phyloP scores from a whole-genome alignment of 2,113 vertebrate genomes.

The Pyxicephalus adspersus region DNA sequence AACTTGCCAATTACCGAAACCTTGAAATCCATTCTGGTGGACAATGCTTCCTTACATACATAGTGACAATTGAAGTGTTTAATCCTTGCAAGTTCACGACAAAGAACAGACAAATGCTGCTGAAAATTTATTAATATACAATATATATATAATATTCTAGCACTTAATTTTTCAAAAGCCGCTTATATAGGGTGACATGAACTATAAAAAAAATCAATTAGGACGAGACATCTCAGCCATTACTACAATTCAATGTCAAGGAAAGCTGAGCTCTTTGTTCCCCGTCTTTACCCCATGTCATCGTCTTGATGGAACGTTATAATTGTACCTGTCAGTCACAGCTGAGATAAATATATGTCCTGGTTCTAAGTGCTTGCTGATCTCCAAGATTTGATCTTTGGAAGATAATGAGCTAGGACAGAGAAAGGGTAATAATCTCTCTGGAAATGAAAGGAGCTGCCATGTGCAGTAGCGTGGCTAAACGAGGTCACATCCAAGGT shows the following conservation, averaged over 20 bases:
- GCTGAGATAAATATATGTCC: constrained; percentile 9
- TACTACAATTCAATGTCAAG: background rate
- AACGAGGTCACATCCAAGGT: background rate
- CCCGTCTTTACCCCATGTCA: background rate
- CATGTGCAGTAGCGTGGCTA: background rate
- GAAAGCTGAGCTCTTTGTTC: background rate
- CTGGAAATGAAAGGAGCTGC: background rate
- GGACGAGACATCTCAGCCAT: background rate
- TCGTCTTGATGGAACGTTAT: background rate
- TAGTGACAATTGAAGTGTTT: no score
- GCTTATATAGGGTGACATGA: background rate
- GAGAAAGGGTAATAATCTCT: constrained; percentile 1
- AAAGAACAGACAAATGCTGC: no score
- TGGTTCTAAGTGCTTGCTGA: background rate
- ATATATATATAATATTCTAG: no score
- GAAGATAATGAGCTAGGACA: constrained; percentile 25
- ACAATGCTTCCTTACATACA: no score
- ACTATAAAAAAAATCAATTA: constrained; percentile 5
- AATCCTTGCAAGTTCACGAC: no score
- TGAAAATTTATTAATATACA: no score
- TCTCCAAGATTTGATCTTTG: background rate
- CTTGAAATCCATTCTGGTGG: no score
- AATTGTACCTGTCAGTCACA: constrained; percentile 1
- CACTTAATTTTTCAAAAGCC: no score
- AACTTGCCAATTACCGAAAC: no score